phyloP scores from a whole-genome alignment of 2,113 vertebrate species.

The Pontoporia blainvillei region DNA sequence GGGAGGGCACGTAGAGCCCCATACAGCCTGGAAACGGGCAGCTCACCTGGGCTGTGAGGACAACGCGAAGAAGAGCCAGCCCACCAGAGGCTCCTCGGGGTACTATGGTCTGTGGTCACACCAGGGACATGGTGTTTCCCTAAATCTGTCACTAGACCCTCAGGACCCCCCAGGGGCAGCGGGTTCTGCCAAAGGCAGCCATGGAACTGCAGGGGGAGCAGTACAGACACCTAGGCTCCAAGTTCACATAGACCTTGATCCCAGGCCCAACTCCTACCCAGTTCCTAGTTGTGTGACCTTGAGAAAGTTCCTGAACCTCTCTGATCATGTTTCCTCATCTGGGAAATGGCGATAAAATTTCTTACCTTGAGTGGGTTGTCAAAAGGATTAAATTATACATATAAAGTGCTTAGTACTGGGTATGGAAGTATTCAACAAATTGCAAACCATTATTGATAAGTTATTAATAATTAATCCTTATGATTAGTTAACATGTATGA shows the following conservation, averaged over 20 bases:
- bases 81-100: not conserved
- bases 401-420: not conserved
- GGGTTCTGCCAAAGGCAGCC: not conserved
- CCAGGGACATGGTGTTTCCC: not conserved
- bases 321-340: not conserved
- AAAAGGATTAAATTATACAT: constrained; percentile 49
- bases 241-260: not conserved
- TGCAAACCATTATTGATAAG: not conserved
- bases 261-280: not conserved
- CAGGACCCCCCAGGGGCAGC: not conserved
- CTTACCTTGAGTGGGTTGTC: constrained; percentile 35
- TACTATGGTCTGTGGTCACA: not conserved
- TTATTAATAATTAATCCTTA: constrained; percentile 47
- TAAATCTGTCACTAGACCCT: not conserved
- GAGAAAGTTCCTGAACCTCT: not conserved
- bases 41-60: not conserved
- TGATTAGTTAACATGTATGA: not conserved
- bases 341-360: constrained; percentile 28
- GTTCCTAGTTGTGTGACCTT: not conserved
- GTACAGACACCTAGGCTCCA: not conserved
- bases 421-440: constrained; percentile 28
- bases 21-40: not conserved
- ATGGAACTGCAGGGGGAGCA: no score
- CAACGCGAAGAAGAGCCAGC: not conserved
- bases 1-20: not conserved